These are phyloP conservation scores for Cirrhinus molitorella DNA, from an alignment of 2,797 vertebrate genomes.

Conservation along the genomic window DNA sequence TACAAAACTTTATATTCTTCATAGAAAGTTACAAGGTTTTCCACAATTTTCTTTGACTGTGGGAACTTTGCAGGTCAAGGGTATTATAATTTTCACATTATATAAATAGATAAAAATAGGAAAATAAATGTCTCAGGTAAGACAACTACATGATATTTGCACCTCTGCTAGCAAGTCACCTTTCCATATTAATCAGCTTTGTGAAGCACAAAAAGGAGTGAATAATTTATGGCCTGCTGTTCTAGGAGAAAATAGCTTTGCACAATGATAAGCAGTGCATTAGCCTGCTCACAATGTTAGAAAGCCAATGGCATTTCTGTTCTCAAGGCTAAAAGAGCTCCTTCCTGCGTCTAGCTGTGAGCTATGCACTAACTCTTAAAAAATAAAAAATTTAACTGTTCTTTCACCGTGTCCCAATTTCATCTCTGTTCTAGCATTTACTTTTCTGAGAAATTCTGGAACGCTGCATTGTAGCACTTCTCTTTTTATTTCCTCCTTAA, in stretches of 20 bases:
- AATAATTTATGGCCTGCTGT: slow-evolving; percentile 49
- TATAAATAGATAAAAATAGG: too few species aligned
- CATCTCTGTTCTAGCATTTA: slow-evolving; percentile 1
- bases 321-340: slow-evolving; percentile 23
- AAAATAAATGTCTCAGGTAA: neutral
- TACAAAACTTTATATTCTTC: neutral
- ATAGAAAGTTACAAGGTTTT: neutral
- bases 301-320: slow-evolving; percentile 40
- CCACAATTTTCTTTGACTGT: neutral
- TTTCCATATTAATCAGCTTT: slow-evolving; percentile 50
- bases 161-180: slow-evolving; percentile 6
- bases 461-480: neutral
- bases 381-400: neutral
- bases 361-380: slow-evolving; percentile 13
- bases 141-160: neutral
- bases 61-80: neutral
- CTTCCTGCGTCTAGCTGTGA: slow-evolving; percentile 20
- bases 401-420: neutral
- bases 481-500: neutral
- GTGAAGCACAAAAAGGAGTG: slow-evolving; percentile 5
- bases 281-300: slow-evolving; percentile 30
- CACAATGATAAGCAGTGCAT: slow-evolving; percentile 52
- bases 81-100: too few species aligned
- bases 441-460: neutral
- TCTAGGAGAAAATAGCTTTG: slow-evolving; percentile 50